Evolutionary conservation across 1,140 invertebrate species (phyloP), one percentile per base, ranked within the genome.

Genomic region (Vollenhovia emeryi): DNA sequence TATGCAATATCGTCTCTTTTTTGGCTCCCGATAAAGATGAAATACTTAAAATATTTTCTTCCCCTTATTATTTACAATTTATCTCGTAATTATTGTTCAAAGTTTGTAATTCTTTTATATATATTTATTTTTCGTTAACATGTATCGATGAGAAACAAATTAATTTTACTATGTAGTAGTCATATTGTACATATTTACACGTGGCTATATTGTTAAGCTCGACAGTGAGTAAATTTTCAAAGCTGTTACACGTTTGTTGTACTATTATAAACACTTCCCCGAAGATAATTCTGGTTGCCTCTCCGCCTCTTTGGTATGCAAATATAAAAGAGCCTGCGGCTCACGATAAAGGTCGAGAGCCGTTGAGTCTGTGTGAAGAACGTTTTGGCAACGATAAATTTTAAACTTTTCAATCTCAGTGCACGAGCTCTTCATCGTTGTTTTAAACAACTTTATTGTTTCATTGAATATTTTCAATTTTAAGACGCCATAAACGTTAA

Each of bases 281-380:
- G 18, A 59, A 43, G 24, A 55, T 55, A 75, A 75, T 59, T 43
- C 73, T 59, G 36, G 24, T 75, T 75, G 59, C 59, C 15, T 75
- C 24, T 40, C 36, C 21, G 11, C 24, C 33, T 59, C 50, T 7
- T 40, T 9, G 15, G 3, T 59, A 59, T 59, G 33, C 52, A 75
- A 74, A 57, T 74, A 8, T 57, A 27, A 75, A 74, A 75, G 15
- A 59, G 52, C 52, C 36, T 8, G 21, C 27, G 36, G 52, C 21
- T n/a, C 21, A 24, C 30, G 43, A 75, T 40, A 59, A 36, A 59
- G 15, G 36, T 27, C 15, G 15, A 27, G 9, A 75, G 8, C 15
- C 15, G 30, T 73, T 36, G 11, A 36, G 21, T 52, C 30, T n/a
- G 21, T 18, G 48, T 13, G 50, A 36, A 18, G 6, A 52, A 73